phyloP scores from a whole-genome alignment of 2,797 vertebrate genomes.

The Gymnodraco acuticeps region DNA sequence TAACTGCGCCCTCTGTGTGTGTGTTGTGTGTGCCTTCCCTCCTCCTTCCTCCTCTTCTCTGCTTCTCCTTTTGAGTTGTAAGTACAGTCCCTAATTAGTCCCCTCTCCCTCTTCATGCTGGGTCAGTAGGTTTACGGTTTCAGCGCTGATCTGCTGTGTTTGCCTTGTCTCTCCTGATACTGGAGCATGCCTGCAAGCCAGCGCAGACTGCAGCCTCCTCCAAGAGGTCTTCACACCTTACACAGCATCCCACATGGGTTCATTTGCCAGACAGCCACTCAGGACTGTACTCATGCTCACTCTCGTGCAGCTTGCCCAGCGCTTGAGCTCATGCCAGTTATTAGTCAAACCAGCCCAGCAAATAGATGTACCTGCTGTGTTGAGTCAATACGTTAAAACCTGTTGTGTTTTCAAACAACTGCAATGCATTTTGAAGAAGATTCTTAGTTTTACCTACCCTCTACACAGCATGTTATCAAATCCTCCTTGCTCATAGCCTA shows the following conservation, averaged over 20 bases:
- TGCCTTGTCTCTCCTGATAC: conserved; percentile 71
- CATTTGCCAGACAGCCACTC: conserved; percentile 55
- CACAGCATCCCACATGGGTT: conserved; percentile 55
- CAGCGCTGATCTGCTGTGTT: conserved; percentile 67
- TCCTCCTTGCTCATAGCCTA: conserved; percentile 17
- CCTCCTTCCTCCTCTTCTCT: conserved; percentile 41
- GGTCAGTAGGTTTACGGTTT: conserved; percentile 81
- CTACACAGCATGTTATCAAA: conserved; percentile 11
- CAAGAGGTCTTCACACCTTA: conserved; percentile 69
- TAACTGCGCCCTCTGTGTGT: conserved; percentile 69
- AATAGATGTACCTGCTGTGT: conserved; percentile 37
- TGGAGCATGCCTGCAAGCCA: conserved; percentile 55
- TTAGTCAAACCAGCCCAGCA: conserved; percentile 12
- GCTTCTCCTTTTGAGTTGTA: conserved; percentile 69
- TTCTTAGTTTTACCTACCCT: conserved; percentile 14
- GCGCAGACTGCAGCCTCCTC: conserved; percentile 49
- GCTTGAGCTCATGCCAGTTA: conserved; percentile 38
- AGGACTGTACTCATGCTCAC: conserved; percentile 26
- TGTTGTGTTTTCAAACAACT: conserved; percentile 37
- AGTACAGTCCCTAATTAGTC: conserved; percentile 83
- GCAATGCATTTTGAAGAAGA: conserved; percentile 14
- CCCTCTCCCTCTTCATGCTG: conserved; percentile 78
- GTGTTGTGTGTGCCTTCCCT: conserved; percentile 10
- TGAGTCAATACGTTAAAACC: conserved; percentile 50
- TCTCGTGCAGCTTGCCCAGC: conserved; percentile 27